Percentiles rank a stretch among this genome's conserved stretches.
phyloP scores from a whole-genome alignment of 2,113 vertebrate species.

The Alouatta palliata region DNA sequence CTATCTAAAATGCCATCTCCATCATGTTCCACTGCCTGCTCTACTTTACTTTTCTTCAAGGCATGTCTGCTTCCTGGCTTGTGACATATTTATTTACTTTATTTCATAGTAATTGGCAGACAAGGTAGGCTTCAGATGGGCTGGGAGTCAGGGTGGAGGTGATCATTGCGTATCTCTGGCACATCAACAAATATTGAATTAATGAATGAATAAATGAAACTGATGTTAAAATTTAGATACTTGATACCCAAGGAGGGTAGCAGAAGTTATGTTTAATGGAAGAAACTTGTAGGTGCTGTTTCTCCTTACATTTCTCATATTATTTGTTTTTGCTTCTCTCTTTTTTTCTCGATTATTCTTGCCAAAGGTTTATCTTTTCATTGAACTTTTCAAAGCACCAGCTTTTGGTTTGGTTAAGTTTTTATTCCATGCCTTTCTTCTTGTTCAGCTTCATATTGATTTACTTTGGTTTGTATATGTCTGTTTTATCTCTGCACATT shows the following conservation, averaged over 20 bases:
- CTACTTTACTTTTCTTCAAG: not conserved
- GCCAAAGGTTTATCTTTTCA: conserved; percentile 66
- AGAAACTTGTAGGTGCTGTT: not conserved
- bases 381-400: conserved; percentile 57
- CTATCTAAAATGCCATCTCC: conserved; percentile 13
- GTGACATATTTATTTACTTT: conserved; percentile 9
- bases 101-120: not conserved
- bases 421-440: conserved; percentile 61
- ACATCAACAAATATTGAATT: not conserved
- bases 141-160: not conserved
- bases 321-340: not conserved
- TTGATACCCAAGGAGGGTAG: not conserved
- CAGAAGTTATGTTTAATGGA: not conserved
- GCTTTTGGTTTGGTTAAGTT: conserved; percentile 54
- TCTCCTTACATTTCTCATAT: conserved; percentile 18
- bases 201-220: conserved; percentile 1
- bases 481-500: conserved; percentile 62
- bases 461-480: conserved; percentile 63
- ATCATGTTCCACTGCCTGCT: not conserved
- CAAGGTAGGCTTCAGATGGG: not conserved
- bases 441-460: conserved; percentile 48
- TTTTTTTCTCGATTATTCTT: conserved; percentile 48
- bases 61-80: not conserved
- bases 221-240: conserved; percentile 42
- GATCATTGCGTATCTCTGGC: not conserved